Base-by-base conservation (phyloP, 2,888 invertebrate species). In the Paralinhomoeus sp. region DNA sequence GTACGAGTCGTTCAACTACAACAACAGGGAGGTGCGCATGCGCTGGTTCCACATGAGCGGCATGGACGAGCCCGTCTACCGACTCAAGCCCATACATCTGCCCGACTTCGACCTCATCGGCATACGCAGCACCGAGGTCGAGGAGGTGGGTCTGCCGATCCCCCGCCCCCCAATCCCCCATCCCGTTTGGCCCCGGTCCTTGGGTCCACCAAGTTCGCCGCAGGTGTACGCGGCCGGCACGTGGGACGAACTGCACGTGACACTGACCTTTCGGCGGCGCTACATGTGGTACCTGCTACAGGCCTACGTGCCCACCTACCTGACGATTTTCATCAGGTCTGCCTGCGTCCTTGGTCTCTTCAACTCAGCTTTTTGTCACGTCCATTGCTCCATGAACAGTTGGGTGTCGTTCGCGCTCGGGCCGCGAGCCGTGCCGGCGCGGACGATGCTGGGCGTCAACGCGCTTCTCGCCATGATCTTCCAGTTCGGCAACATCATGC, bases 381-480 rank as follows among this genome's bases (percentile, higher is more conserved):
- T n/a, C n/a, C n/a, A n/a, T n/a, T n/a, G n/a, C n/a, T n/a, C n/a
- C n/a, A 18, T 21, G 50, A 49, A 41, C 49, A 55, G 55, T 45
- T 59, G 59, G 59, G 54, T 59, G 21, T 58, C 57, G 5, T 59
- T 59, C 47, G 53, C 57, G 1, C 53, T 59, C 20, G 59, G 59
- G 21, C 47, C 56, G 3, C 53, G 51, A 46, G 59, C 59, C 1
- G 57, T 59, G 41, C 59, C 59, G 2, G 59, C 59, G 9, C 40
- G 54, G 15, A 58, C 58, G 18, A 59, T 58, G 57, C 47, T 56
- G 13, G 56, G 54, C 3, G 54, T 56, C 35, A 58, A 58, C 45
- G 55, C 57, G 1, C 49, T 59, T 15, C 45, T 58, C 2, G 56
- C 57, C 3, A 56, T 57, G 53, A 55, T 59, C 22, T 58, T 59